These are phyloP conservation scores for Scaptomyza flava DNA, from an alignment of 2,888 invertebrate species.

Conservation along the genomic window DNA sequence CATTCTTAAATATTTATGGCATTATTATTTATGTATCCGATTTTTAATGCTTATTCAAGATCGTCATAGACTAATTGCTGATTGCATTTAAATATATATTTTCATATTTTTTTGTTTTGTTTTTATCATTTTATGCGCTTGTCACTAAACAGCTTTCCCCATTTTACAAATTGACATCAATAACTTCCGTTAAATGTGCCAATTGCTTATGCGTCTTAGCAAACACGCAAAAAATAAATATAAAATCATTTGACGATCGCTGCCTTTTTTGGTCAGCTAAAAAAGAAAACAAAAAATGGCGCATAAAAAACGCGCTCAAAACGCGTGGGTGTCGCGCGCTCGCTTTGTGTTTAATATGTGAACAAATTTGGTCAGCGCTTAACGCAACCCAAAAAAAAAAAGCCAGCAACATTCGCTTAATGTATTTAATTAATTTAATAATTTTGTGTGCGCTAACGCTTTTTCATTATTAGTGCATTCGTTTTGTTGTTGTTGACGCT, in stretches of 20 bases:
- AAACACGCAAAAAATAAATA: constrained; percentile 24
- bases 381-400: constrained; percentile 20
- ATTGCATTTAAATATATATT: constrained; percentile 3
- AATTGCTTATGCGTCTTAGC: constrained; percentile 70
- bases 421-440: constrained; percentile 60
- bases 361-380: constrained; percentile 72
- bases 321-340: constrained; percentile 60
- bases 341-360: constrained; percentile 73
- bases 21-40: too few species aligned
- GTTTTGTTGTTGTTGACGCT: constrained; percentile 4
- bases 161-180: constrained; percentile 59
- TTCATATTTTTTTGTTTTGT: neutral
- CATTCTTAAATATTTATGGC: too few species aligned
- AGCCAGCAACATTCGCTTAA: constrained; percentile 33
- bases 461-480: neutral
- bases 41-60: too few species aligned
- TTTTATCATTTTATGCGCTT: constrained; percentile 31
- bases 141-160: constrained; percentile 55
- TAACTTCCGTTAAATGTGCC: constrained; percentile 78
- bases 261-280: constrained; percentile 70
- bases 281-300: constrained; percentile 27
- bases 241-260: constrained; percentile 38
- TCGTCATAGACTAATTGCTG: too few species aligned
- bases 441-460: constrained; percentile 32
- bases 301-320: constrained; percentile 40